Evolutionary conservation across 2,888 invertebrate genomes (phyloP), one percentile per base, ranked within the genome.

Genomic region (Aphidoletes aphidimyza): DNA sequence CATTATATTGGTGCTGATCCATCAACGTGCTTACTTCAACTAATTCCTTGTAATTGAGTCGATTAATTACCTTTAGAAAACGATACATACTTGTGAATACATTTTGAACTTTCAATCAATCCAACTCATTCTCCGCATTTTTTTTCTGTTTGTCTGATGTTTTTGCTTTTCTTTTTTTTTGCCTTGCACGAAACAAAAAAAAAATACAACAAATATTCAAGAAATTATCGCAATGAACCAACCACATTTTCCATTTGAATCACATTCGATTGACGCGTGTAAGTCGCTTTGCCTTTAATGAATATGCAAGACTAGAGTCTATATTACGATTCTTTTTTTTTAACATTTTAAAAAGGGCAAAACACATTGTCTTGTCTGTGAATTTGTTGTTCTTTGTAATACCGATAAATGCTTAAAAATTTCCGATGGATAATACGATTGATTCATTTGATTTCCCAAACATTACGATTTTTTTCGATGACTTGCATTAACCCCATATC

Each of bases 1-100:
- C 26, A 54, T 54, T 54, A 22, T 54, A 26, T 2, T 11, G 54
- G n/a, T n/a, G n/a, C n/a, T 22, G 22, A 54, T 47, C 47, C 47
- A 54, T 26, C 22, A 54, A 54, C 54, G 14, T 54, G 54, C 54
- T 54, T 54, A 26, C 54, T 54, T 54, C 54, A 54, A 54, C 54
- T 54, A 54, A 54, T 54, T 54, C 54, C 5, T 54, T 26, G 26
- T 54, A 54, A 54, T 54, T 54, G 26, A 54, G 22, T 54, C 26
- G 14, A 54, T 54, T 54, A 54, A 14, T 54, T 54, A 54, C 54
- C 54, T 54, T 54, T 54, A 11, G 22, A 22, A 54, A 54, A 54
- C 54, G n/a, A 22, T 54, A 34, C 34, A 36, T 34, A 30, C 26
- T 17, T 3, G 49, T 49, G 19, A n/a, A 59, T 8, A 5, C 30